Conservation (phyloP, 2,113 vertebrate genomes). For the Spea multiplicata region DNA sequence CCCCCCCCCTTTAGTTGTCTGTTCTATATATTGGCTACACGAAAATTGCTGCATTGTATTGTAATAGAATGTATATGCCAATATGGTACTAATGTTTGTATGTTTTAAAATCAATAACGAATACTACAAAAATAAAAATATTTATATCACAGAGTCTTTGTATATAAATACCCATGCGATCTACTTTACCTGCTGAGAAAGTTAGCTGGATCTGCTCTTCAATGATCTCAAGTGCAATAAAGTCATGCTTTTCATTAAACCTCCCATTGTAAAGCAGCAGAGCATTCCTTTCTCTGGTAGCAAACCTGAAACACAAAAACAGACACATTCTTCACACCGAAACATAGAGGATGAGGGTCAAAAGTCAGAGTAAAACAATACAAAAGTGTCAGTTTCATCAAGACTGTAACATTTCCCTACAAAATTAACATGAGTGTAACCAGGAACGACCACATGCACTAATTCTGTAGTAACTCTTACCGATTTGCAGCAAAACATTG, state of each 20-base stretch:
- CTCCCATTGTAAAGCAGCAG: constrained; percentile 93
- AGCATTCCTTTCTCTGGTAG: constrained; percentile 82
- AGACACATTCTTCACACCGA: background rate
- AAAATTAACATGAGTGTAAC: background rate
- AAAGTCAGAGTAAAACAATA: accelerated
- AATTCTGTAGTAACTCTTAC: no score
- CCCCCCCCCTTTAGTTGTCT: background rate
- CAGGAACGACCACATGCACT: no score
- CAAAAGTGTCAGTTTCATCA: background rate
- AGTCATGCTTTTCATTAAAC: constrained; percentile 96
- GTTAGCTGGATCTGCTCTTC: constrained; percentile 94
- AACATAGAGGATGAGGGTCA: constrained; percentile 4
- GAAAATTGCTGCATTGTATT: background rate
- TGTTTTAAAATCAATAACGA: no score
- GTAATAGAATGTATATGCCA: background rate
- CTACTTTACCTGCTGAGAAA: constrained; percentile 88
- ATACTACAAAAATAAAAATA: no score
- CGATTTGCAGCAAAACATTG: no score
- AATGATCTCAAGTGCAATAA: constrained; percentile 93
- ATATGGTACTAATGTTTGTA: no score
- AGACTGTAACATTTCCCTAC: background rate
- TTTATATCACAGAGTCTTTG: no score
- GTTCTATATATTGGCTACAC: no score
- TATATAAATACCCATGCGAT: constrained; percentile 7
- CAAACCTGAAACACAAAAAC: constrained; percentile 72